These are phyloP conservation scores for Leptinotarsa texana DNA, from an alignment of 1,140 invertebrate genomes.

Conservation along the genomic window DNA sequence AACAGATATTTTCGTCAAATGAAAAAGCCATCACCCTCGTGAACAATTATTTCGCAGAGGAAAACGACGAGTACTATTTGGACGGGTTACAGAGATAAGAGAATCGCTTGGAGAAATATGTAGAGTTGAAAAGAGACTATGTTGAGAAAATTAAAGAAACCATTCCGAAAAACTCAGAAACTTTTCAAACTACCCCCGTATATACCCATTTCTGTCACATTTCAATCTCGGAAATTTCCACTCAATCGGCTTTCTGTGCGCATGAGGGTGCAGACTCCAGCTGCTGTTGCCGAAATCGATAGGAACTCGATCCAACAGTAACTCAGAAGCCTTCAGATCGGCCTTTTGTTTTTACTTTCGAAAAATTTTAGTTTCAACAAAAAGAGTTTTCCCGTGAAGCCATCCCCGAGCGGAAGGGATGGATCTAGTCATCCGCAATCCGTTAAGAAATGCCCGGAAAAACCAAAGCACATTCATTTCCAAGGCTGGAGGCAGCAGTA, in stretches of 20 bases:
- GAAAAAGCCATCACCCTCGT: no score
- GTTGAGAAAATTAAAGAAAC: no score
- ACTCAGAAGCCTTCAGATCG: background rate
- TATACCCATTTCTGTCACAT: no score
- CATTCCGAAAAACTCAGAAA: no score
- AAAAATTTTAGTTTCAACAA: background rate
- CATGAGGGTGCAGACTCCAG: background rate
- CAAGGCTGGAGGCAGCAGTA: constrained; percentile 15
- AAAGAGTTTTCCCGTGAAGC: constrained; percentile 13
- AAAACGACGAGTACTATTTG: no score
- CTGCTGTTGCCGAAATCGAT: constrained; percentile 7
- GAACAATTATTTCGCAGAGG: no score
- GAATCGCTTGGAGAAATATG: no score
- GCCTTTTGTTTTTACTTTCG: no score
- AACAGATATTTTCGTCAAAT: no score
- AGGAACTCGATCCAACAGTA: background rate
- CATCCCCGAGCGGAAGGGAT: constrained; percentile 21
- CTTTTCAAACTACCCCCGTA: no score
- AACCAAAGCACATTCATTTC: constrained; percentile 21
- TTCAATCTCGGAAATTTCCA: constrained; percentile 1
- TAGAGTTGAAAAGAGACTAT: no score
- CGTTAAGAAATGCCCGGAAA: constrained; percentile 16
- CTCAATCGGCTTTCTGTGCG: background rate
- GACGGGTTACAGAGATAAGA: no score
- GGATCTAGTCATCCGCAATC: constrained; percentile 17